Evolutionary conservation across 2,888 invertebrate genomes (phyloP).

Genomic region (Dasysyrphus tricinctus): DNA sequence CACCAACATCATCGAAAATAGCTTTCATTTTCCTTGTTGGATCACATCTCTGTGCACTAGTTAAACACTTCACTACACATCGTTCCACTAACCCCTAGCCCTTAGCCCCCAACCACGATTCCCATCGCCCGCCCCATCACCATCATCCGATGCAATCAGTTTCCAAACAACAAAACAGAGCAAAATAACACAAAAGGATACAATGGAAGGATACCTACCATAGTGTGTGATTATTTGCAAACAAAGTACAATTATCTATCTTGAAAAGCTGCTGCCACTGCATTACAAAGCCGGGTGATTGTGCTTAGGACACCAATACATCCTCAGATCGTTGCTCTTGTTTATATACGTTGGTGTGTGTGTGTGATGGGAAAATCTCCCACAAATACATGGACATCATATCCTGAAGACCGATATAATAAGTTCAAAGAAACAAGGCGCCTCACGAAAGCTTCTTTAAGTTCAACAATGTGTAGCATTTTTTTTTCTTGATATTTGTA

Average conservation of each 20-base stretch:
- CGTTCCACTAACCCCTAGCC: constrained; percentile 47
- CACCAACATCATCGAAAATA: constrained; percentile 56
- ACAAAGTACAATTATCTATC: constrained; percentile 75
- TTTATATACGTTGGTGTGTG: background rate
- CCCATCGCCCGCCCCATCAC: constrained; percentile 1
- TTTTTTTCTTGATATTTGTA: constrained; percentile 1
- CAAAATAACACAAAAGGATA: constrained; percentile 73
- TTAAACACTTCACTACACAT: constrained; percentile 69
- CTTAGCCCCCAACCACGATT: constrained; percentile 6
- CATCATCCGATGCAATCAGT: constrained; percentile 71
- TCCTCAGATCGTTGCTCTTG: background rate
- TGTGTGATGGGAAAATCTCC: background rate
- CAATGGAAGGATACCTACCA: constrained; percentile 73
- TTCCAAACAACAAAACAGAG: constrained; percentile 72
- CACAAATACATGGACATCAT: constrained; percentile 10
- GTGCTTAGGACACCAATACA: constrained; percentile 66
- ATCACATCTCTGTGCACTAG: constrained; percentile 72
- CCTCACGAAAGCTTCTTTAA: constrained; percentile 67
- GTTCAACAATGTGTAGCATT: constrained; percentile 66
- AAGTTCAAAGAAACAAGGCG: constrained; percentile 54
- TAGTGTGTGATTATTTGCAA: constrained; percentile 75
- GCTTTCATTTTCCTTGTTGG: constrained; percentile 71
- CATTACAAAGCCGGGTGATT: constrained; percentile 75
- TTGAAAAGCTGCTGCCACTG: constrained; percentile 74
- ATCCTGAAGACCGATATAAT: constrained; percentile 30